phyloP scores from a whole-genome alignment of 2,113 vertebrate genomes.

The Rana temporaria region DNA sequence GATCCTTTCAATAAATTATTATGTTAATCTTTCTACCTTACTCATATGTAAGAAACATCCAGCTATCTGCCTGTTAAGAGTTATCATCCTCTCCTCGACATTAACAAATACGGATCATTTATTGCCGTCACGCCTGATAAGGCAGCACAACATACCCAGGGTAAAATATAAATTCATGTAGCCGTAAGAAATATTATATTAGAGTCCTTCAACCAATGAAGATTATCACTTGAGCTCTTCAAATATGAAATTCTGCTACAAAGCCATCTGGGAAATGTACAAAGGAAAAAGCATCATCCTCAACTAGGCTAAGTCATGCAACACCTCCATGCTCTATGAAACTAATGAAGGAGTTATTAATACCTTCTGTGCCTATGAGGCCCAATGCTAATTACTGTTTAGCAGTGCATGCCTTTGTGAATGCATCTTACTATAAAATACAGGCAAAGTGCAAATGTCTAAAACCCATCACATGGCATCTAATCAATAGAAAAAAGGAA shows the following conservation, averaged over 20 bases:
- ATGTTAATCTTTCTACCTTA: neutral
- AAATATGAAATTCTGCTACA: conserved; percentile 28
- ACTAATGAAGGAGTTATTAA: conserved; percentile 48
- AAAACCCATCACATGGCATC: neutral
- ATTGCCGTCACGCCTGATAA: conserved; percentile 7
- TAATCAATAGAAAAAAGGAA: neutral
- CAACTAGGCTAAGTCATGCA: conserved; percentile 40
- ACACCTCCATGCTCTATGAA: neutral
- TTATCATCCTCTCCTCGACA: neutral
- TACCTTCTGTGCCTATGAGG: conserved; percentile 46
- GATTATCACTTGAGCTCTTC: conserved; percentile 23
- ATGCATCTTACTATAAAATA: conserved; percentile 29
- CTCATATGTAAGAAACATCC: neutral
- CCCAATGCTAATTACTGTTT: conserved; percentile 38
- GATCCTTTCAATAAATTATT: conserved; percentile 5
- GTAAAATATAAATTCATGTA: conserved; percentile 15
- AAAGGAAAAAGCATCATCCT: conserved; percentile 15
- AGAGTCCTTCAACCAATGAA: neutral
- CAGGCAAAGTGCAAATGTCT: neutral
- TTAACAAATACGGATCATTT: conserved; percentile 3
- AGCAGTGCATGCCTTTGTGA: conserved; percentile 6
- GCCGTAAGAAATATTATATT: conserved; percentile 23
- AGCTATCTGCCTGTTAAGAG: conserved; percentile 7
- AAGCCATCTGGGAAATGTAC: conserved; percentile 32
- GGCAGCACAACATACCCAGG: neutral